Conservation (phyloP, 2,888 invertebrate genomes). For the Eurois occulta region DNA sequence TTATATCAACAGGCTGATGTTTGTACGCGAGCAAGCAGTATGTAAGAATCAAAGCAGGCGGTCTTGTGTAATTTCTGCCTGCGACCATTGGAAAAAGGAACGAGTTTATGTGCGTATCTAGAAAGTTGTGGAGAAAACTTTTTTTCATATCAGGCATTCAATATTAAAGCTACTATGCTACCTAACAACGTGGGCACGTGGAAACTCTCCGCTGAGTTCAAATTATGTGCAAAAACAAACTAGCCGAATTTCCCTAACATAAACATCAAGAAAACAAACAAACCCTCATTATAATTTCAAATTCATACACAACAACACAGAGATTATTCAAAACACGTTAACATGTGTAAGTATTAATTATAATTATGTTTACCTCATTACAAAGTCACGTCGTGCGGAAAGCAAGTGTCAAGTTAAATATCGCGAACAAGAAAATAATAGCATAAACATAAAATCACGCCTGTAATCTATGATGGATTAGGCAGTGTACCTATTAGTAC, state of each 20-base stretch:
- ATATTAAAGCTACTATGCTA: not conserved
- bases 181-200: not conserved
- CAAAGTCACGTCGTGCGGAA: constrained; percentile 60
- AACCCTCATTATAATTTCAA: constrained; percentile 36
- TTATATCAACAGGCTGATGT: too few species aligned
- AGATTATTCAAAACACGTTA: constrained; percentile 50
- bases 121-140: too few species aligned
- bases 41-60: too few species aligned
- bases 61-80: too few species aligned
- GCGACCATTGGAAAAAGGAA: too few species aligned
- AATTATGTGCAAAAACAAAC: not conserved
- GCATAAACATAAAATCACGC: not conserved
- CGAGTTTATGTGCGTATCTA: too few species aligned
- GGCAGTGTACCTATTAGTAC: not conserved
- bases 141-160: not conserved
- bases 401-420: constrained; percentile 31
- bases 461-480: not conserved
- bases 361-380: constrained; percentile 47
- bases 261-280: constrained; percentile 28
- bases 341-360: constrained; percentile 19
- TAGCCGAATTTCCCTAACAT: not conserved
- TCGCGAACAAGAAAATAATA: not conserved
- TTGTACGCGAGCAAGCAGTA: too few species aligned
- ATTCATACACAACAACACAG: constrained; percentile 23
- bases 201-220: not conserved